Base-by-base conservation (phyloP, 2,113 vertebrate species). In the Gallinago media region DNA sequence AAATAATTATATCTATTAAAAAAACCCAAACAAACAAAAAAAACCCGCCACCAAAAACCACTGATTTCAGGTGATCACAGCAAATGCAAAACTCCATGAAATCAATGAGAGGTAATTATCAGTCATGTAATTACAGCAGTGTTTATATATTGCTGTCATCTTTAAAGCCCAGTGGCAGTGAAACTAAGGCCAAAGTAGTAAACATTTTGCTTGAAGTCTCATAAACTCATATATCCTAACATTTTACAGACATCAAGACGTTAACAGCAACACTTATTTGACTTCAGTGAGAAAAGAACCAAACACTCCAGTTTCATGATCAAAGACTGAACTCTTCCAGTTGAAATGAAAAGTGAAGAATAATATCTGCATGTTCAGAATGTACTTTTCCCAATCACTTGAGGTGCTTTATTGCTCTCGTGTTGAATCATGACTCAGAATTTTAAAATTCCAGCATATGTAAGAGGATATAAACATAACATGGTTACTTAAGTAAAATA, bases 401-500 rank as follows among this genome's bases (percentile, higher is more conserved):
- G 83, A 72, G 68, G 20, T 84, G 22, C 18, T 38, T 88, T 77
- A 70, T 71, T 94, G 26, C 22, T 90, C 55, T 63, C 7, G 9
- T 84, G 67, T 88, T 92, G 73, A 94, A 89, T 91, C 31, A 65
- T 72, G 40, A 75, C 80, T 89, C 61, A 66, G 40, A 77, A 89
- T 86, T 78, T 91, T 83, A 63, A 89, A 94, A 96, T 91, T 82
- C 72, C 70, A 87, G 56, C 42, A 44, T 84, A 68, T 78, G 56
- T 75, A 93, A 96, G 42, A 88, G 44, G 73, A 78, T 84, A 92
- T 63, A 91, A 95, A 75, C 71, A 94, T 91, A 96, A 79, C 67
- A 87, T 27, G 38, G 65, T 88, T 93, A 85, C n/a, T 88, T 82
- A 87, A 82, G 8, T 76, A 61, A 94, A 91, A 96, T 65, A 89